Conservation (phyloP, 2,797 vertebrate species). For the Rhinatrema bivittatum region DNA sequence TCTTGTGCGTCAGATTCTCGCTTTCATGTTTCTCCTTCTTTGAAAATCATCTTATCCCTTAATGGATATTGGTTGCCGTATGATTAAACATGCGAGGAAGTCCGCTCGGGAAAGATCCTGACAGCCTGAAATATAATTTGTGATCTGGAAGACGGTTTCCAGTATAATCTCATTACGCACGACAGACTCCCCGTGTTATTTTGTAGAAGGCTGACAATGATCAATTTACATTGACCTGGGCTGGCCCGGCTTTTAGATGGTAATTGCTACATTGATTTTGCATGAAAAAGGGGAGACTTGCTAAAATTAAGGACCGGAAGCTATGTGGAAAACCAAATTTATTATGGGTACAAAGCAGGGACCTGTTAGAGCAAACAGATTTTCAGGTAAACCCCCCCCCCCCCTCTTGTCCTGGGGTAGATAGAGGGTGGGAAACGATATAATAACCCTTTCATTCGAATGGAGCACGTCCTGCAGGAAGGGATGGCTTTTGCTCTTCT, state of each 20-base stretch:
- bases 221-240: slow-evolving; percentile 78
- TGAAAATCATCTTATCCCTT: slow-evolving; percentile 12
- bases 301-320: slow-evolving; percentile 72
- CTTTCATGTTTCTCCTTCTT: too few relatives aligned
- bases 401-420: too few relatives aligned
- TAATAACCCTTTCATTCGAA: too few relatives aligned
- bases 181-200: slow-evolving; percentile 71
- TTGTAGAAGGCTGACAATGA: slow-evolving; percentile 75
- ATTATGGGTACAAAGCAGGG: slow-evolving; percentile 60
- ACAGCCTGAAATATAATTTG: slow-evolving; percentile 71
- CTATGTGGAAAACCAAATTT: slow-evolving; percentile 69
- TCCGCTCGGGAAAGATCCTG: slow-evolving; percentile 53
- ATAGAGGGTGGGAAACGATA: background rate
- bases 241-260: slow-evolving; percentile 73
- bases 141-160: slow-evolving; percentile 69
- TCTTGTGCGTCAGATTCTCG: too few relatives aligned
- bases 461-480: slow-evolving; percentile 1
- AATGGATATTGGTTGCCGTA: slow-evolving; percentile 10
- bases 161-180: slow-evolving; percentile 75
- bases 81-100: slow-evolving; percentile 47
- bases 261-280: slow-evolving; percentile 78
- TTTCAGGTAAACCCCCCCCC: too few relatives aligned
- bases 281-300: slow-evolving; percentile 46
- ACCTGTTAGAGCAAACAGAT: slow-evolving; percentile 21
- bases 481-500: too few relatives aligned